Conservation (phyloP, 1,140 invertebrate species). For the Bombus haemorrhoidalis region DNA sequence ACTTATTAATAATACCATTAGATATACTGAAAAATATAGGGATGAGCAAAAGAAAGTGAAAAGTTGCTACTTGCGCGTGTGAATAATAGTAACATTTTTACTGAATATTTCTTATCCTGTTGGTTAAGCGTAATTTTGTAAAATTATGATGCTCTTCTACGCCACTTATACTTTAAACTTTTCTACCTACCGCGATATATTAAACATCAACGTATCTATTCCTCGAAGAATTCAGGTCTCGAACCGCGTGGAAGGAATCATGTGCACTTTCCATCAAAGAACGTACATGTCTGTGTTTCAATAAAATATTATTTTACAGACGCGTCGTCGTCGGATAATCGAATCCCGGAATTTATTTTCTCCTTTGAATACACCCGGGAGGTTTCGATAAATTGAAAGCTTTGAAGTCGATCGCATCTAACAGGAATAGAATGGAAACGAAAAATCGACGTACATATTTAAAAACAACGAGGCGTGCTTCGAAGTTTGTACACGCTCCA, state of each 20-base stretch:
- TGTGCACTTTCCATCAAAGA: not conserved
- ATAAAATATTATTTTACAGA: not conserved
- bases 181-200: not conserved
- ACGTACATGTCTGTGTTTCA: not conserved
- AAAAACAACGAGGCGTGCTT: not conserved
- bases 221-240: not conserved
- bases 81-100: not conserved
- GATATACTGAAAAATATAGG: not conserved
- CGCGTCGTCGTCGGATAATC: not conserved
- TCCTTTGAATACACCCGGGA: not conserved
- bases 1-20: not conserved
- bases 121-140: not conserved
- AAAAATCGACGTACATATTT: not conserved
- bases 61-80: no score
- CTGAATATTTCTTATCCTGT: not conserved
- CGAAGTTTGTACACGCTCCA: no score
- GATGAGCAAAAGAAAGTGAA: not conserved
- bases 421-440: not conserved
- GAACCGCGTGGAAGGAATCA: not conserved
- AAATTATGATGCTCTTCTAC: not conserved
- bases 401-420: not conserved
- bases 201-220: not conserved
- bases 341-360: not conserved
- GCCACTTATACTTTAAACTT: not conserved
- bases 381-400: conserved; percentile 23